Conservation (phyloP, 2,113 vertebrate genomes). For the Notothenia rossii region DNA sequence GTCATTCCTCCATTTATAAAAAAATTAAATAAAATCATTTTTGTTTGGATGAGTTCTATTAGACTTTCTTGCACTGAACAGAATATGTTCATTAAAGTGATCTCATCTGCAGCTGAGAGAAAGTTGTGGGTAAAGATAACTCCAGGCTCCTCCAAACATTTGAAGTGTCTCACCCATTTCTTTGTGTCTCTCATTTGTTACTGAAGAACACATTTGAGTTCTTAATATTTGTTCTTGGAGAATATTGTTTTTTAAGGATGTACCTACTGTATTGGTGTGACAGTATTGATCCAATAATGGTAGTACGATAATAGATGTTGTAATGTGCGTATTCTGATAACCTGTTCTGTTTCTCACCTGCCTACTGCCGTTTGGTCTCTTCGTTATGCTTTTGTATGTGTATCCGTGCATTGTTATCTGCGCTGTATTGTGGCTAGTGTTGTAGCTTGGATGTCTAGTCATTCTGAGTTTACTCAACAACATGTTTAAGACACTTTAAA, state of each 20-base stretch:
- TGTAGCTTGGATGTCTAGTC: constrained; percentile 56
- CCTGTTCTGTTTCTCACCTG: constrained; percentile 36
- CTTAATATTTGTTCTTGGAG: constrained; percentile 26
- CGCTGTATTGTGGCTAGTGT: constrained; percentile 58
- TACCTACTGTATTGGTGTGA: neutral
- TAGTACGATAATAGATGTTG: constrained; percentile 6
- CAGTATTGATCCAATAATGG: constrained; percentile 2
- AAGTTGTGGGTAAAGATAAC: constrained; percentile 13
- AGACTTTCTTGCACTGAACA: neutral
- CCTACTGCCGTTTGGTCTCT: constrained; percentile 20
- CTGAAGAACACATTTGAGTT: constrained; percentile 14
- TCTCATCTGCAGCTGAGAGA: neutral
- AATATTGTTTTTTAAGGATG: neutral
- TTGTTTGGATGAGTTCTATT: constrained; percentile 35
- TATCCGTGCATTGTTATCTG: constrained; percentile 63
- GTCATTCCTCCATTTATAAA: neutral
- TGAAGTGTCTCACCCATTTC: constrained; percentile 16
- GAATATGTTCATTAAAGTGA: neutral
- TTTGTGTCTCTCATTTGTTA: neutral
- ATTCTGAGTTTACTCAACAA: constrained; percentile 25
- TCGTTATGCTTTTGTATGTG: constrained; percentile 54
- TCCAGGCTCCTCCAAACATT: constrained; percentile 13
- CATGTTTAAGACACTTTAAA: constrained; percentile 2
- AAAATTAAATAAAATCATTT: neutral
- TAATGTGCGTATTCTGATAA: constrained; percentile 29